These are phyloP conservation scores for Dinomys branickii DNA, from an alignment of 2,113 vertebrate species.

Conservation along the genomic window DNA sequence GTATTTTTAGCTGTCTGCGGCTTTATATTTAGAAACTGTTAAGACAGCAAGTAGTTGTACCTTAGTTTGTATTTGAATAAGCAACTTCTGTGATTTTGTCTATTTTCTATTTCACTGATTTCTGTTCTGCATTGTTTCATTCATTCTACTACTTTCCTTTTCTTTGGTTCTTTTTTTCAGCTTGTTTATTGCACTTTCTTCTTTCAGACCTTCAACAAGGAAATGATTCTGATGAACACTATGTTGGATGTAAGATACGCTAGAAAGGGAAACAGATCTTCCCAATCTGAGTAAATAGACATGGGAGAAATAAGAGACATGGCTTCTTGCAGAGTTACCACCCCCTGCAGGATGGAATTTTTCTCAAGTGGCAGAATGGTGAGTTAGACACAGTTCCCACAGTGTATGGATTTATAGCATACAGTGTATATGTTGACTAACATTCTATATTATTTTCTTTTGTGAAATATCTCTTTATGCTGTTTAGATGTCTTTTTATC, in stretches of 20 bases:
- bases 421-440: neutral
- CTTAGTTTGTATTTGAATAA: neutral
- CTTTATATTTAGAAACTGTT: neutral
- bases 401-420: neutral
- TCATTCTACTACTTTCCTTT: neutral
- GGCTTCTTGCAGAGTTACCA: neutral
- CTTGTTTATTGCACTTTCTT: neutral
- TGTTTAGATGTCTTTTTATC: neutral
- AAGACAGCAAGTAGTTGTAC: neutral
- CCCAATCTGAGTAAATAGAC: neutral
- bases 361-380: neutral
- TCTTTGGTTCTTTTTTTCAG: neutral
- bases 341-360: neutral
- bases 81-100: neutral
- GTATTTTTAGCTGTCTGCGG: neutral
- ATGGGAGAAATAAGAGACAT: neutral
- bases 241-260: neutral
- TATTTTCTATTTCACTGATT: constrained; percentile 18
- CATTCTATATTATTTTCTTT: neutral
- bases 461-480: neutral
- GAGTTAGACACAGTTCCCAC: neutral
- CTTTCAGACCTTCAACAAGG: neutral
- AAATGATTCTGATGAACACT: neutral
- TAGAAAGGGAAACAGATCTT: neutral
- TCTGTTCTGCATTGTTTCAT: neutral